Base-by-base conservation (phyloP, 2,113 vertebrate species). In the Cyprinodon variegatus region DNA sequence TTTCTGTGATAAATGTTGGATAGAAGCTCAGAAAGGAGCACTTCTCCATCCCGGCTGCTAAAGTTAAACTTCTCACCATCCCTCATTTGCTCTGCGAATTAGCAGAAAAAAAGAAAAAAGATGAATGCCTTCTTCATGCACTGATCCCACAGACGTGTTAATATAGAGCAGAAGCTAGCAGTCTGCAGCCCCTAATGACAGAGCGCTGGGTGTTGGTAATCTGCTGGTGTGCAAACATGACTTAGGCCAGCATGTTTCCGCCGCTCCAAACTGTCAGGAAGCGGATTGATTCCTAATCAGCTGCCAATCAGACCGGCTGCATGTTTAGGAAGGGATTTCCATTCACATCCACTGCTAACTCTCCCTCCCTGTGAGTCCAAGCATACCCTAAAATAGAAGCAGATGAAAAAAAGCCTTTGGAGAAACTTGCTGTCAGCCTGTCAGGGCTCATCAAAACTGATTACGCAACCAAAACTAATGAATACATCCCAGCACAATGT, bases 271-370 rank as follows among this genome's bases (percentile, higher is more conserved):
- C 68, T 8, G 41, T 74, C 11, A 62, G 61, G 11, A 41, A 1
- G 15, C 69, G 37, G 72, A 88, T 36, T 83, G 81, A 88, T 79
- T 78, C 70, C 4, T 3, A 22, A 84, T 81, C 41, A 13, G 72
- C 65, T 65, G 76, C 36, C 86, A 39, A 15, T 76, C 75, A 64
- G 36, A 7, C 5, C 6, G 53, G 37, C 60, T 10, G 22, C 43
- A 38, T 37, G 39, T 37, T 29, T 61, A 64, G 66, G 69, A 41
- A 67, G 70, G 77, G 65, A 46, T 73, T 68, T 73, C 65, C 45
- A 45, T 40, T 61, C 65, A 10, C 64, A 40, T 20, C 48, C 10
- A 48, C 57, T 37, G 41, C 61, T 37, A 50, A 61, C 66, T 63
- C 45, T n/a, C 65, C 39, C 70, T 57, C 12, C 4, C 41, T 62